Evolutionary conservation across 1,140 invertebrate species (phyloP).

Genomic region (Orius laevigatus): DNA sequence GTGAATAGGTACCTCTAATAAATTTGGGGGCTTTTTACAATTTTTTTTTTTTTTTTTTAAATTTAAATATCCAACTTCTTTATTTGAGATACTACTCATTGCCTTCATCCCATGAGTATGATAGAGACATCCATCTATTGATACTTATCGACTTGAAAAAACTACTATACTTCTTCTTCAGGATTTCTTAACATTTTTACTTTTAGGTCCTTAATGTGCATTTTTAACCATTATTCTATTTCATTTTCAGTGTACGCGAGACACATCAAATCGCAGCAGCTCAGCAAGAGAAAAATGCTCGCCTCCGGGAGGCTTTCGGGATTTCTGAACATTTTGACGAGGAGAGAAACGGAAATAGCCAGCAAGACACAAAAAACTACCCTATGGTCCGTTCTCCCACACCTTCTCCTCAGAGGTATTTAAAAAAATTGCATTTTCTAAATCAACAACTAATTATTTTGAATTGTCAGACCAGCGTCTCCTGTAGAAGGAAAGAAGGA

Average conservation of each 20-base stretch:
- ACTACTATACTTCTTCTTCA: no score
- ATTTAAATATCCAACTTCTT: no score
- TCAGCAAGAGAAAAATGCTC: slow-evolving; percentile 90
- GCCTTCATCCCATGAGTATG: no score
- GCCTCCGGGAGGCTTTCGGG: slow-evolving; percentile 82
- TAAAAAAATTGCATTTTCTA: background rate
- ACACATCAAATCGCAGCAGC: slow-evolving; percentile 91
- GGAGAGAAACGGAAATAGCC: slow-evolving; percentile 38
- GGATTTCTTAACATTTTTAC: background rate
- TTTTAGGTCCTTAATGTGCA: no score
- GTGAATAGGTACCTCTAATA: no score
- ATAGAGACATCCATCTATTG: no score
- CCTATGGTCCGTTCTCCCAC: slow-evolving; percentile 45
- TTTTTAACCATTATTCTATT: slow-evolving; percentile 10
- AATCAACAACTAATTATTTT: slow-evolving; percentile 9
- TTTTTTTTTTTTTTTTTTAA: no score
- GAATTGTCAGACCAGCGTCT: slow-evolving; percentile 18
- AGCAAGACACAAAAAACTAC: slow-evolving; percentile 33
- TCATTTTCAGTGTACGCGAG: slow-evolving; percentile 59
- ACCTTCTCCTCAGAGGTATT: slow-evolving; percentile 19
- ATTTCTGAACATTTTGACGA: slow-evolving; percentile 88
- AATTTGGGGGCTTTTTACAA: no score
- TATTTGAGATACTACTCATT: no score
- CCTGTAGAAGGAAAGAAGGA: slow-evolving; percentile 19
- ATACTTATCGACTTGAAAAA: no score